Evolutionary conservation across 2,797 vertebrate species (phyloP).

Genomic region (Erethizon dorsatum): DNA sequence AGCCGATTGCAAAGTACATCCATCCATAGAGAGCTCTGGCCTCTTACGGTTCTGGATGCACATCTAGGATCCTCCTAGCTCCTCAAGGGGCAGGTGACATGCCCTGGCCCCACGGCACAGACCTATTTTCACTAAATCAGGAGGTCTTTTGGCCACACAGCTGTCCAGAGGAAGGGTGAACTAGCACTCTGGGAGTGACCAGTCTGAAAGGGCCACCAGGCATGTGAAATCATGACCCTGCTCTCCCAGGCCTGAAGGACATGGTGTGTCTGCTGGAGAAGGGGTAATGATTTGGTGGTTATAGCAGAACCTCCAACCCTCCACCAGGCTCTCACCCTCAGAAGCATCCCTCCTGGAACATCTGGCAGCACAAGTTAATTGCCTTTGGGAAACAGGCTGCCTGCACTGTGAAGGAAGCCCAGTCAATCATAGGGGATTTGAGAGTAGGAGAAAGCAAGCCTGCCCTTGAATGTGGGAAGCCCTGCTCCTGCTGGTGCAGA

Average conservation of each 20-base stretch:
- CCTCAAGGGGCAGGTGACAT: not conserved
- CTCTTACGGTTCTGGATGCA: not conserved
- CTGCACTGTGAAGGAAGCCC: not conserved
- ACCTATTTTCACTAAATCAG: constrained; percentile 9
- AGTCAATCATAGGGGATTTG: not conserved
- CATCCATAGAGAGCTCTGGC: not conserved
- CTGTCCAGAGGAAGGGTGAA: not conserved
- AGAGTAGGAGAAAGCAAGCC: not conserved
- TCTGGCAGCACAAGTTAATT: not conserved
- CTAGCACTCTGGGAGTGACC: not conserved
- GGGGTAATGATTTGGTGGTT: not conserved
- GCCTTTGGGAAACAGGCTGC: not conserved
- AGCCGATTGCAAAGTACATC: not conserved
- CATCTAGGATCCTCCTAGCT: not conserved
- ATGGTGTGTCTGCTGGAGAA: not conserved
- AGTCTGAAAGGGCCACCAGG: not conserved
- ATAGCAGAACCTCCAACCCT: not conserved
- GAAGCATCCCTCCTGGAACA: not conserved
- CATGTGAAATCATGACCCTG: not conserved
- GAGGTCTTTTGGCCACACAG: not conserved
- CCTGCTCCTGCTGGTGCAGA: not conserved
- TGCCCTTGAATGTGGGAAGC: not conserved
- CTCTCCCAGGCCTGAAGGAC: not conserved
- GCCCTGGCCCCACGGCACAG: not conserved
- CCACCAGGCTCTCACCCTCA: not conserved